Evolutionary conservation across 2,113 vertebrate species (phyloP).

Genomic region (Gallinago paraguaiae): DNA sequence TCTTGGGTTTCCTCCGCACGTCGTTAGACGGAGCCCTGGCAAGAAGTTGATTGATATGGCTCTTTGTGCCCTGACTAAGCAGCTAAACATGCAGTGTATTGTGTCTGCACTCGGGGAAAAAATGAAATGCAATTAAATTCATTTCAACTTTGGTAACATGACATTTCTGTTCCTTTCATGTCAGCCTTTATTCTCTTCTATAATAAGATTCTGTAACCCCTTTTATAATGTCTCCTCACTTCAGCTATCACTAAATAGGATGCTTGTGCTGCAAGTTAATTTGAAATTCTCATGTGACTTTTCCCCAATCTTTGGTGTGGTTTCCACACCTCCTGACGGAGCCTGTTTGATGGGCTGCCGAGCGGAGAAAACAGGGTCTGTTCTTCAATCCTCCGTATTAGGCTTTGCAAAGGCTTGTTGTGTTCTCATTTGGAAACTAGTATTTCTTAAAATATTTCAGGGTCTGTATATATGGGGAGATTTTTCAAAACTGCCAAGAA

Average conservation of each 20-base stretch:
- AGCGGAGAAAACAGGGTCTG: background rate
- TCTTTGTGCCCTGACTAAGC: slow-evolving; percentile 53
- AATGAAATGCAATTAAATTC: slow-evolving; percentile 59
- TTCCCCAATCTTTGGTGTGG: background rate
- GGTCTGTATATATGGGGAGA: background rate
- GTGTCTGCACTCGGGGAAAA: background rate
- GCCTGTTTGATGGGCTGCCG: fast-evolving
- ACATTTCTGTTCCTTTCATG: slow-evolving; percentile 61
- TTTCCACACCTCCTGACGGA: background rate
- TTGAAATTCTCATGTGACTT: slow-evolving; percentile 1
- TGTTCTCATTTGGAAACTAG: background rate
- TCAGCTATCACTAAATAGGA: slow-evolving; percentile 49
- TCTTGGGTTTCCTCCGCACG: slow-evolving; percentile 18
- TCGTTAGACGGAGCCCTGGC: background rate
- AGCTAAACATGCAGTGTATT: slow-evolving; percentile 29
- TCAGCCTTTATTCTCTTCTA: slow-evolving; percentile 38
- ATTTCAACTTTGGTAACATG: slow-evolving; percentile 43
- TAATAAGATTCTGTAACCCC: slow-evolving; percentile 62
- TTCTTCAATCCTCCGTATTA: background rate
- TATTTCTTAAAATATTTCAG: background rate
- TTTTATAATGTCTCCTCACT: slow-evolving; percentile 42
- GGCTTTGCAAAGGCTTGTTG: background rate
- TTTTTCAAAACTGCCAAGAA: background rate
- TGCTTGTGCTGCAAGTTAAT: slow-evolving; percentile 49
- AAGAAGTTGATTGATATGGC: slow-evolving; percentile 47